Base-by-base conservation (phyloP, 2,113 vertebrate species). In the Chaetops frenatus region DNA sequence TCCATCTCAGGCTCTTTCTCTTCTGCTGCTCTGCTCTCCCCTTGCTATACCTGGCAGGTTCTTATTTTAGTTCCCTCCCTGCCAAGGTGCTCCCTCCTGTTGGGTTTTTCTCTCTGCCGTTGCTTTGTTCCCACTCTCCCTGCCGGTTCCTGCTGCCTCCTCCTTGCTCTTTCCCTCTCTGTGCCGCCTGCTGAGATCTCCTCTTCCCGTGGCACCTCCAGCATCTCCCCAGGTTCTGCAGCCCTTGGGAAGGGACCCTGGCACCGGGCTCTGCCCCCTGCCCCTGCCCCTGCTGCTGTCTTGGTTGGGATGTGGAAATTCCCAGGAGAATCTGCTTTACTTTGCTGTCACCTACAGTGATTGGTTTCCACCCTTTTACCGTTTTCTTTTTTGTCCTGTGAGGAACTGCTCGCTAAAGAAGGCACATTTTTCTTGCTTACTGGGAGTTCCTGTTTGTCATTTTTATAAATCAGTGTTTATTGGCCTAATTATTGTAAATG, bases 401-500 rank as follows among this genome's bases (percentile, higher is more conserved):
- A 97, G 80, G 66, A 94, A 95, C 62, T 54, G 93, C 85, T 79
- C 3, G 9, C 92, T 95, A 91, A 94, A 93, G 81, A 85, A 96
- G 95, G 83, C 89, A 61, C 71, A 94, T 92, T 79, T 95, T 90
- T 96, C 96, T 95, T 96, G 94, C 94, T 87, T 91, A 88, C 78
- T 86, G 96, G 95, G 95, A 96, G 87, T 94, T 96, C 95, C 97
- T 97, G 94, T 97, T 96, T 97, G 95, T 98, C 91, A 96, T 97
- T 97, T 98, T 96, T 95, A 94, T 97, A 96, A 95, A 97, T 97
- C 96, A 96, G 89, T 81, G 96, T 98, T 98, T 97, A 97, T 97
- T 97, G 91, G 93, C 70, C 96, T 98, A 97, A 98, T 98, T 97
- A 98, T 96, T 97, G 88, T 95, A 97, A 98, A 97, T 96, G 93